Evolutionary conservation across 37 sponge, comb jelly and placozoan species (phyloP), one percentile per base, ranked within the genome.

Genomic region (Axinella damicornis): DNA sequence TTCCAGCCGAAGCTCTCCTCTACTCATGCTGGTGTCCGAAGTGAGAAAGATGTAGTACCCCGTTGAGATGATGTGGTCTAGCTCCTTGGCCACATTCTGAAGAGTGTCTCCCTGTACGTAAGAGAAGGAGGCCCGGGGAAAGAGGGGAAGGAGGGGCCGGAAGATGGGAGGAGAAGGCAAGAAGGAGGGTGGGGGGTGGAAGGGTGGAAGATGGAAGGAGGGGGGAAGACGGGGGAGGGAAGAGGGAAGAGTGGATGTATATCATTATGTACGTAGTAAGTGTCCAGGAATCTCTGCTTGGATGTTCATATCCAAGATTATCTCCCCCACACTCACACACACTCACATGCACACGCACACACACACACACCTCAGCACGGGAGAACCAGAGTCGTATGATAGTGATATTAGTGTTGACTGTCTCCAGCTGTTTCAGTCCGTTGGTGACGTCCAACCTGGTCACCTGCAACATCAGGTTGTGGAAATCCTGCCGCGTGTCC

Each of bases 21-120:
- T 2, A 32, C 40, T n/a, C 1, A 52, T 35, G 34, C 83, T 75
- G 55, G 20, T 65, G 54, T 37, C 46, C n/a, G n/a, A n/a, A n/a
- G n/a, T n/a, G n/a, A n/a, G 39, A 79, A 96, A 91, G 41, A 78
- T 65, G 62, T 77, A 93, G 35, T 65, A 9, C 17, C 97, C 97
- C 31, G 94, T 88, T 0, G 69, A 35, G 27, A 96, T 68, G 59
- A 96, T 87, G 54, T 61, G 38, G 14, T 91, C 91, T 33, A 96
- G 77, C 21, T 96, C 95, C 27, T 82, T 85, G 25, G 95, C 81
- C 21, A 96, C 94, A 54, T 84, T 94, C 67, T 96, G 83, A n/a
- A 94, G 84, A 2, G 94, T 94, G 56, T 96, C 97, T 32, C 95
- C 93, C 90, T 93, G 60, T 76, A 81, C 2, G 55, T 6, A 39